Percentiles rank a stretch among this genome's conserved stretches.
Conservation (phyloP, 2,113 vertebrate species). For the Cheirogaleus medius region DNA sequence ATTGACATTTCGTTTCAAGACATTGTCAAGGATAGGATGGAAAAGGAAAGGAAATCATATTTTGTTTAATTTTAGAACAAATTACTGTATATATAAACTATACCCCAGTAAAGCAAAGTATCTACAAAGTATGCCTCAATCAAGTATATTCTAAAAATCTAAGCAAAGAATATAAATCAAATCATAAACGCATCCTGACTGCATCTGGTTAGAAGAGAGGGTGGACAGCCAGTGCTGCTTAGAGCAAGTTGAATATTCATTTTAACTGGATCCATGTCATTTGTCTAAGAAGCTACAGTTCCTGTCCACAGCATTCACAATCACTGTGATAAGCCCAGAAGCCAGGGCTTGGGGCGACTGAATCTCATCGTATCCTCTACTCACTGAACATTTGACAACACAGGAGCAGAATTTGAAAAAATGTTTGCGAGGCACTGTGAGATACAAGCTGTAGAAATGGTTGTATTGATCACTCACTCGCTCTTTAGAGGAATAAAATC, state of each 20-base stretch:
- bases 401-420: not conserved
- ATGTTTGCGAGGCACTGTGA: not conserved
- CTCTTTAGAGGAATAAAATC: not conserved
- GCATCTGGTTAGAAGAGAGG: not conserved
- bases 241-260: slow-evolving; percentile 3
- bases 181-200: not conserved
- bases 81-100: not conserved
- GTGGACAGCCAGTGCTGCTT: not conserved
- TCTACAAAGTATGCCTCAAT: not conserved
- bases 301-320: not conserved
- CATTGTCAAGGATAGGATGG: not conserved
- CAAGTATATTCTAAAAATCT: slow-evolving; percentile 18
- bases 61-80: slow-evolving; percentile 44
- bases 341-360: not conserved
- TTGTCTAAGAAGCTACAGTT: not conserved
- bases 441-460: not conserved
- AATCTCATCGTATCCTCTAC: not conserved
- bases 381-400: not conserved
- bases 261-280: not conserved
- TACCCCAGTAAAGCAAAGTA: not conserved
- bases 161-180: not conserved
- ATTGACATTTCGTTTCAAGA: not conserved
- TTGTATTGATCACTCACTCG: not conserved
- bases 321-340: not conserved
- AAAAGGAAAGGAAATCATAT: not conserved